These are phyloP conservation scores for Centruroides sculpturatus DNA, from an alignment of 1,140 invertebrate species.

Conservation along the genomic window DNA sequence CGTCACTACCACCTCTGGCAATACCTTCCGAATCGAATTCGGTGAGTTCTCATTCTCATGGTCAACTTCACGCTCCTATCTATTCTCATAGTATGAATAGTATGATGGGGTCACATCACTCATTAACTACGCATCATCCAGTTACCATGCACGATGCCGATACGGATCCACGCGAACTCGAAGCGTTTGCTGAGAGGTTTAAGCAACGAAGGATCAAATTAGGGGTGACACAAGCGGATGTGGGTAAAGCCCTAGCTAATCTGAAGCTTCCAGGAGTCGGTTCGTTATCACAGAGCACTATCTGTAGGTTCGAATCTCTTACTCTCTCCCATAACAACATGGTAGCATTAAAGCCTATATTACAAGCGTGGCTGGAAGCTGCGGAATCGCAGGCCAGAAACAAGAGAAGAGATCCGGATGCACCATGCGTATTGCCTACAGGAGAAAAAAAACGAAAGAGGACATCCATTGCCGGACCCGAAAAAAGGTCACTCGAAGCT, in stretches of 20 bases:
- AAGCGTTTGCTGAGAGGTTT: slow-evolving; percentile 96
- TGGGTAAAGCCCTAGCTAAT: slow-evolving; percentile 94
- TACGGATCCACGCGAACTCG: slow-evolving; percentile 90
- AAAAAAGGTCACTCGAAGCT: slow-evolving; percentile 93
- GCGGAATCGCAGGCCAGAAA: slow-evolving; percentile 71
- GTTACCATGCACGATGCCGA: slow-evolving; percentile 36
- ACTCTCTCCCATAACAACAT: slow-evolving; percentile 99
- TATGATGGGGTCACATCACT: slow-evolving; percentile 17
- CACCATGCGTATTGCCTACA: slow-evolving; percentile 73
- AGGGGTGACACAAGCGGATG: slow-evolving; percentile 97
- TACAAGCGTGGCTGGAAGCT: slow-evolving; percentile 97
- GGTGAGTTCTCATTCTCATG: slow-evolving; percentile 7
- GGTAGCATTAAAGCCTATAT: slow-evolving; percentile 98
- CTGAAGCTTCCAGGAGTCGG: slow-evolving; percentile 96
- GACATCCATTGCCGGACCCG: slow-evolving; percentile 96
- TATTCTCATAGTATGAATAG: slow-evolving; percentile 20
- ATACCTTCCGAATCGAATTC: slow-evolving; percentile 29
- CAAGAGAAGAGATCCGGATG: slow-evolving; percentile 74
- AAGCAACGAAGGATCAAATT: slow-evolving; percentile 95
- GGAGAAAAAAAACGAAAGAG: slow-evolving; percentile 97
- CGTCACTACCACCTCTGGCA: slow-evolving; percentile 19
- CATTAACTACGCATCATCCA: slow-evolving; percentile 14
- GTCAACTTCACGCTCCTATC: slow-evolving; percentile 30
- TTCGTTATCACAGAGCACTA: slow-evolving; percentile 94
- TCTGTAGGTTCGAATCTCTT: slow-evolving; percentile 87